Evolutionary conservation across 53 echinoderm and acorn worm species (phyloP).

Genomic region (Paracentrotus lividus): DNA sequence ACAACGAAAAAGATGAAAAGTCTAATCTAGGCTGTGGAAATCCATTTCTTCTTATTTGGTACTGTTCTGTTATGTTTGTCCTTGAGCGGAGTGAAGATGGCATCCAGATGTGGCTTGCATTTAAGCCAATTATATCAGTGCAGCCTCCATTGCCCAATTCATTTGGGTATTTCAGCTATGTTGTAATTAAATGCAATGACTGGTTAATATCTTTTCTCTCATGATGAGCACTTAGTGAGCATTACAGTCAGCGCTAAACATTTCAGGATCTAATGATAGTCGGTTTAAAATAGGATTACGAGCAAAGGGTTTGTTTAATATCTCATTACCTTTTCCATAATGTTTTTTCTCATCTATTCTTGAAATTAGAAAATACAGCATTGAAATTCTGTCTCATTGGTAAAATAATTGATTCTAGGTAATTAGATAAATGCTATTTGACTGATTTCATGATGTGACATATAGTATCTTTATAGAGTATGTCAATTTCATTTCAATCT

Average conservation of each 20-base stretch:
- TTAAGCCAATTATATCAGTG: constrained; percentile 49
- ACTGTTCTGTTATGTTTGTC: constrained; percentile 6
- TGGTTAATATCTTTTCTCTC: constrained; percentile 38
- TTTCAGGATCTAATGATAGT: background rate
- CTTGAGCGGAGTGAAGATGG: constrained; percentile 40
- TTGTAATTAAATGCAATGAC: constrained; percentile 60
- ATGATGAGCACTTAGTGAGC: constrained; percentile 7
- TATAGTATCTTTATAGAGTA: too few species aligned
- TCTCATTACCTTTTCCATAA: background rate
- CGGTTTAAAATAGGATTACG: background rate
- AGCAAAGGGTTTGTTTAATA: background rate
- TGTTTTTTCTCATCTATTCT: too few species aligned
- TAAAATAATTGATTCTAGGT: too few species aligned
- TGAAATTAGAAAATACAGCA: too few species aligned
- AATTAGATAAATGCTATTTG: too few species aligned
- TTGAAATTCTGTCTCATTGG: too few species aligned
- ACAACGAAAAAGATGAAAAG: background rate
- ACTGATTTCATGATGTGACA: too few species aligned
- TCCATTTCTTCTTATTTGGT: constrained; percentile 22
- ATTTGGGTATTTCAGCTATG: constrained; percentile 40
- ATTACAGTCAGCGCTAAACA: background rate
- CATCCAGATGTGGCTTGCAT: constrained; percentile 22
- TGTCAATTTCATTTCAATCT: too few species aligned
- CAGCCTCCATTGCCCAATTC: constrained; percentile 30
- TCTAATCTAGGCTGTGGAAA: background rate